phyloP scores from a whole-genome alignment of 1,140 invertebrate genomes.

The Nasonia vitripennis region DNA sequence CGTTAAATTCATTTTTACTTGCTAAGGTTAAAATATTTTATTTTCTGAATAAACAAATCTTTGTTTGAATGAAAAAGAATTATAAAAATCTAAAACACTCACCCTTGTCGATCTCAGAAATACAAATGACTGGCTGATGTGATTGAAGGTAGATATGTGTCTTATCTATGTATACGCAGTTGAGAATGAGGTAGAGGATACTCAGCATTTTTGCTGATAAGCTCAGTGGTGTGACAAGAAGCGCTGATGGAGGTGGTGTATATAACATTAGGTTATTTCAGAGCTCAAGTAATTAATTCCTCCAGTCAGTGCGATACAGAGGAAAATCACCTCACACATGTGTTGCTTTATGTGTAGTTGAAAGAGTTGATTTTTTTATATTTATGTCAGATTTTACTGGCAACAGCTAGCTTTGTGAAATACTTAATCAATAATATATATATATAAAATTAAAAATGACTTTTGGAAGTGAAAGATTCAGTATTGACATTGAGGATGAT shows the following conservation, averaged over 20 bases:
- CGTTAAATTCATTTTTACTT: too few relatives aligned
- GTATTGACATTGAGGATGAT: not conserved
- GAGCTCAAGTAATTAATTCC: not conserved
- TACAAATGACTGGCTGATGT: not conserved
- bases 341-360: not conserved
- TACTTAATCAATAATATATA: not conserved
- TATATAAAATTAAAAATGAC: constrained; percentile 12
- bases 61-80: not conserved
- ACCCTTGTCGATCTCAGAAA: not conserved
- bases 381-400: not conserved
- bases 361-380: not conserved
- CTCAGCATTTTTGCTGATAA: constrained; percentile 25
- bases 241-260: constrained; percentile 10
- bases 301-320: not conserved
- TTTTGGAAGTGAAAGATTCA: constrained; percentile 9
- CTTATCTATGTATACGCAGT: constrained; percentile 27
- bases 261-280: constrained; percentile 15
- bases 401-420: not conserved
- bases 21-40: not conserved
- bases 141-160: constrained; percentile 19
- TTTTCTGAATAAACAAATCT: not conserved
- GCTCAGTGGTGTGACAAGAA: constrained; percentile 43
- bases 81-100: not conserved
- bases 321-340: not conserved
- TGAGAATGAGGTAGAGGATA: constrained; percentile 31